These are phyloP conservation scores for Platalea minor DNA, from an alignment of 2,797 vertebrate genomes.

Conservation along the genomic window DNA sequence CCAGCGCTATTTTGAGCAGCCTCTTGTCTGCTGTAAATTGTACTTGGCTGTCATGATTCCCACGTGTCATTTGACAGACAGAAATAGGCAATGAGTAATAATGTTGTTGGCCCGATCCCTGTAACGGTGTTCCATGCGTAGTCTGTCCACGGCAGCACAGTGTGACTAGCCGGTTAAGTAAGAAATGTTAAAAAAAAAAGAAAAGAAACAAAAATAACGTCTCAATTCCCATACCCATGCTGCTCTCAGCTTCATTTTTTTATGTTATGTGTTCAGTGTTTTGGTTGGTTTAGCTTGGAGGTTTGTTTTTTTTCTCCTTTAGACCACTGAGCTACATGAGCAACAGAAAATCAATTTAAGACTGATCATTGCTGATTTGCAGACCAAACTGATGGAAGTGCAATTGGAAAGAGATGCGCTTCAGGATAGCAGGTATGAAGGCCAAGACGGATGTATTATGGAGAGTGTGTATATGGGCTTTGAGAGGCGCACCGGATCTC, in stretches of 20 bases:
- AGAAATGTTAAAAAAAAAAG: neutral
- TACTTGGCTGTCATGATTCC: neutral
- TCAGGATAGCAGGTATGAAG: slow-evolving; percentile 76
- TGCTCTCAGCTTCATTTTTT: neutral
- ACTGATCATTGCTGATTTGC: slow-evolving; percentile 72
- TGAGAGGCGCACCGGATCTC: neutral
- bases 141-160: neutral
- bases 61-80: neutral
- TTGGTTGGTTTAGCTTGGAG: neutral
- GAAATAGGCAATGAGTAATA: neutral
- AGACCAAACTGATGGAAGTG: slow-evolving; percentile 75
- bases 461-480: neutral
- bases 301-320: neutral
- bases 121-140: accelerated
- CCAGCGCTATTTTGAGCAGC: neutral
- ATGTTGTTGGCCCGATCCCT: neutral
- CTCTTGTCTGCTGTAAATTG: neutral
- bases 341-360: slow-evolving; percentile 66
- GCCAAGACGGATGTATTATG: neutral
- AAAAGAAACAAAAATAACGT: neutral
- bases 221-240: neutral
- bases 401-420: slow-evolving; percentile 74
- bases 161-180: neutral
- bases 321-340: slow-evolving; percentile 71
- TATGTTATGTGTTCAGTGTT: neutral